Base-by-base conservation (phyloP, 37 sponge, comb jelly and placozoan genomes). In the Ianthella basta region DNA sequence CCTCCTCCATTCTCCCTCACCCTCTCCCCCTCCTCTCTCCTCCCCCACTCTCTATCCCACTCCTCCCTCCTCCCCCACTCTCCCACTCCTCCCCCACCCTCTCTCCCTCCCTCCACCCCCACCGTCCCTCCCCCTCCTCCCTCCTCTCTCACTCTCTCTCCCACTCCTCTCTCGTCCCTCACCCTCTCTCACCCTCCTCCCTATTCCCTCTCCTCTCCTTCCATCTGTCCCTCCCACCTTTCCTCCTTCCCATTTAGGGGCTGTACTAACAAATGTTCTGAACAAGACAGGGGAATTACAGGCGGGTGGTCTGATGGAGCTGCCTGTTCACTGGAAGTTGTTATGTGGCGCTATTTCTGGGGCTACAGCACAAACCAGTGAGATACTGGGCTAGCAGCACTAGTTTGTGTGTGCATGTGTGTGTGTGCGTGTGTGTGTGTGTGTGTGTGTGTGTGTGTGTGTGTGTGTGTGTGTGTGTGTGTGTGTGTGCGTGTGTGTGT, bases 281-380 rank as follows among this genome's bases (percentile, higher is more conserved):
- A 41, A 80, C 81, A 29, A 29, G 15, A 56, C 59, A 21, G 81
- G 36, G 25, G 59, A 60, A 24, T 34, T 57, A 0, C 60, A 80
- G 14, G 81, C 81, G 6, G 61, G 81, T 20, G 81, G 61, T 16
- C 37, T 80, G 36, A 65, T 13, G 20, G 80, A 92, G 59, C 57
- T 92, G 36, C 90, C 87, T 23, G 93, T 89, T 20, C 44, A 25
- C 0, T 84, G 63, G 74, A 82, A 75, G 55, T 85, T 92, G n/a
- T 25, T 44, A 10, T 92, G 90, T 82, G 93, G 93, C 20, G 90
- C 80, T 4, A 13, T 92, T 13, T 61, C 93, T 36, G 93, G 93
- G 0, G 93, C 93, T 23, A 77, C 81, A 15, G 89, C 90, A 18
- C 93, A 92, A 69, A 53, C 84, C 0, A 75, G 92, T 92, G 23